These are phyloP conservation scores for Staurois parvus DNA, from an alignment of 2,797 vertebrate species.

Conservation along the genomic window DNA sequence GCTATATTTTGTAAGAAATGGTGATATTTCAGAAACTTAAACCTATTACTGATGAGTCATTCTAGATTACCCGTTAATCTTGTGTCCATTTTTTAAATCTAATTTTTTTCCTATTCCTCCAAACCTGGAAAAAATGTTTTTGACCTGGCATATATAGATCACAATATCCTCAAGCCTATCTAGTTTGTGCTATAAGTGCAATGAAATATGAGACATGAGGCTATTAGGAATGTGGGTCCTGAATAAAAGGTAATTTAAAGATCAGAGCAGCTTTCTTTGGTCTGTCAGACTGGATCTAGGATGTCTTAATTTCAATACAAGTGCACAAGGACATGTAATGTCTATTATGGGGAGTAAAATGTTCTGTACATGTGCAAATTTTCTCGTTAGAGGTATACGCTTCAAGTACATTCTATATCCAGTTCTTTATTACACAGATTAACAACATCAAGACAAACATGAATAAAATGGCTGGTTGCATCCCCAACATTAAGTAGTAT, in stretches of 20 bases:
- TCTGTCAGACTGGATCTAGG: not conserved
- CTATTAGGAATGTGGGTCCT: not conserved
- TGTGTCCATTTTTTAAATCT: too few species aligned
- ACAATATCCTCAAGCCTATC: not conserved
- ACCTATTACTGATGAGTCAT: too few species aligned
- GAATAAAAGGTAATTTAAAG: not conserved
- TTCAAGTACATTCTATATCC: not conserved
- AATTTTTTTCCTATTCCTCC: too few species aligned
- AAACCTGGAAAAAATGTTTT: not conserved
- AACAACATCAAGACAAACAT: not conserved
- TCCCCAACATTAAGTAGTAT: not conserved
- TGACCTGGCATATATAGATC: not conserved
- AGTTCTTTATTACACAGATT: not conserved
- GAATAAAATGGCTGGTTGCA: not conserved
- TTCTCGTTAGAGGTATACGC: not conserved
- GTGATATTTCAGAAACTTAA: too few species aligned
- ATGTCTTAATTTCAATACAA: not conserved
- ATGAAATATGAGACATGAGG: not conserved
- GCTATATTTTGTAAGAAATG: too few species aligned
- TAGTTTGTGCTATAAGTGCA: not conserved
- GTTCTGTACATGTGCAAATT: not conserved
- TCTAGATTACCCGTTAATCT: too few species aligned
- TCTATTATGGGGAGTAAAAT: not conserved
- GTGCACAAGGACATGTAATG: not conserved
- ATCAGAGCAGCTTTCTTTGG: not conserved